These are phyloP conservation scores for Gallinago jamesoni DNA, from an alignment of 2,113 vertebrate species.

Conservation along the genomic window DNA sequence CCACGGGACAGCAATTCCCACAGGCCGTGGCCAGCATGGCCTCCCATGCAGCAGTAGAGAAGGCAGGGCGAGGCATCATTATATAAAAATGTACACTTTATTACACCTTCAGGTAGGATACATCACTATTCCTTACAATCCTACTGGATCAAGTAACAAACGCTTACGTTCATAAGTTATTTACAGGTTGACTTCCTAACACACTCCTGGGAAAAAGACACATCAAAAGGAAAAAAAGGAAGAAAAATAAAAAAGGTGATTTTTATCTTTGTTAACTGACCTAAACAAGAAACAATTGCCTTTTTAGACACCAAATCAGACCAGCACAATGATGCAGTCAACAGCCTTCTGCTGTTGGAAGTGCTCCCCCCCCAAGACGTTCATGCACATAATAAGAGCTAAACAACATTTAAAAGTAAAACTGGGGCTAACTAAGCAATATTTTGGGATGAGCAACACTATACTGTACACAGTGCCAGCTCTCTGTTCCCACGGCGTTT, in stretches of 20 bases:
- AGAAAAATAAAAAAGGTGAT: background rate
- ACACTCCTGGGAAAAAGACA: slow-evolving; percentile 6
- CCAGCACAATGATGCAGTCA: background rate
- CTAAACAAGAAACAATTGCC: slow-evolving; percentile 35
- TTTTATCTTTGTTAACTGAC: slow-evolving; percentile 22
- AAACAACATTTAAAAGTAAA: slow-evolving; percentile 37
- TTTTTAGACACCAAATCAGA: slow-evolving; percentile 36
- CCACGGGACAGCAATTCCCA: background rate
- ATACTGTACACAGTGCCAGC: background rate
- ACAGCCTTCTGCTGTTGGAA: background rate
- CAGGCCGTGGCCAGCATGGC: background rate
- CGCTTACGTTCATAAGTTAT: slow-evolving; percentile 73
- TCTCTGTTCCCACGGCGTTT: background rate
- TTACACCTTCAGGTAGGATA: slow-evolving; percentile 80
- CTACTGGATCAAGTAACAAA: slow-evolving; percentile 93
- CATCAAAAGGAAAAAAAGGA: background rate
- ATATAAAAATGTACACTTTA: slow-evolving; percentile 91
- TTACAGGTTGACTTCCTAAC: slow-evolving; percentile 76
- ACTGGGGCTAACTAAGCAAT: background rate
- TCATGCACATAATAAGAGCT: background rate
- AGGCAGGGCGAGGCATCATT: background rate
- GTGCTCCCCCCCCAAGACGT: background rate
- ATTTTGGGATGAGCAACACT: background rate
- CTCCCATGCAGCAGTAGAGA: background rate
- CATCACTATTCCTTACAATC: slow-evolving; percentile 76